A percentile compares a stretch with the other conserved stretches of the same genome.
Conservation (phyloP, 2,797 vertebrate genomes). For the Galaxias olidus region DNA sequence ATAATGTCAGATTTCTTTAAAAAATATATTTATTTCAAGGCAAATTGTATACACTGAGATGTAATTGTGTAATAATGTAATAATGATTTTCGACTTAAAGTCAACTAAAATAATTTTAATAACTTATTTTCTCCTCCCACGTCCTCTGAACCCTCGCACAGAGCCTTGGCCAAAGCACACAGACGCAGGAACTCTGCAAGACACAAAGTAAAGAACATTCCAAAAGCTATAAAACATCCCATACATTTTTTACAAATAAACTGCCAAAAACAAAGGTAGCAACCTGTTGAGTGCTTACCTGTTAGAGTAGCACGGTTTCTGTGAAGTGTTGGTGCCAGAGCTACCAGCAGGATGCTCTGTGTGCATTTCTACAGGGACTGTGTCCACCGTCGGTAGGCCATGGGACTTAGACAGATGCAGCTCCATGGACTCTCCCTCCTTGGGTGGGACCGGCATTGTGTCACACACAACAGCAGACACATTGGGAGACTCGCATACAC, state of each 20-base stretch:
- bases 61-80: background rate
- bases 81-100: background rate
- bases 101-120: background rate
- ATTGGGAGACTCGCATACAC: slow-evolving; percentile 48
- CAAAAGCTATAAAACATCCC: background rate
- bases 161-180: slow-evolving; percentile 85
- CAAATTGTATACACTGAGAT: background rate
- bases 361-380: background rate
- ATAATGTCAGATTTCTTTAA: too few relatives aligned
- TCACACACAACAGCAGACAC: slow-evolving; percentile 44
- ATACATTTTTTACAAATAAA: background rate
- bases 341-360: slow-evolving; percentile 14
- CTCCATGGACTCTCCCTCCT: slow-evolving; percentile 72
- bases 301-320: slow-evolving; percentile 69
- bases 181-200: slow-evolving; percentile 75
- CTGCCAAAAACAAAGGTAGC: background rate
- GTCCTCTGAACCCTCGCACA: slow-evolving; percentile 78
- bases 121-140: slow-evolving; percentile 72
- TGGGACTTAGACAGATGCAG: slow-evolving; percentile 39
- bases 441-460: slow-evolving; percentile 26
- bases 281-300: slow-evolving; percentile 58
- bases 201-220: slow-evolving; percentile 7
- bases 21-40: too few relatives aligned
- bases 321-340: slow-evolving; percentile 9
- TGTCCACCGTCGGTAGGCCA: background rate